A percentile compares a stretch with the other conserved stretches of the same genome.
Conservation (phyloP, 1,140 invertebrate species). For the Steinernema feltiae region DNA sequence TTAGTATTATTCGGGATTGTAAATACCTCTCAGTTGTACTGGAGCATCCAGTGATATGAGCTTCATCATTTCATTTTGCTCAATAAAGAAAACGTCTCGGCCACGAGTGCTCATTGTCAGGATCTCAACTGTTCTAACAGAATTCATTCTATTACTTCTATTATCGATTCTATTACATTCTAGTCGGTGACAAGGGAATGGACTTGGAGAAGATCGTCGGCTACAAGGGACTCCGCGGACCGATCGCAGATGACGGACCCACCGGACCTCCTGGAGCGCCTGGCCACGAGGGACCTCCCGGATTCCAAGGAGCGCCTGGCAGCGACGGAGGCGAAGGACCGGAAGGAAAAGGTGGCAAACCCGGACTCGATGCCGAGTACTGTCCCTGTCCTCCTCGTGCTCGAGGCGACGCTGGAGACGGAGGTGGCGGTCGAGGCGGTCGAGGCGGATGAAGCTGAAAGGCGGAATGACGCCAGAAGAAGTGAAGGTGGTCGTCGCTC, state of each 20-base stretch:
- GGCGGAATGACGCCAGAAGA: neutral
- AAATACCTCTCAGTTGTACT: no score
- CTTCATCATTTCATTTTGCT: no score
- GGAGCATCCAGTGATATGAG: no score
- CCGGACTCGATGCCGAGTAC: slow-evolving; percentile 39
- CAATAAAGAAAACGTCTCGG: no score
- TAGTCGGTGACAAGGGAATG: slow-evolving; percentile 2
- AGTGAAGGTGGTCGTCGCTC: neutral
- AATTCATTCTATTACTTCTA: no score
- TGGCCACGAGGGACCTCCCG: neutral
- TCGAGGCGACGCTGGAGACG: slow-evolving; percentile 9
- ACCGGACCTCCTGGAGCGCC: slow-evolving; percentile 12
- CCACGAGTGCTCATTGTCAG: no score
- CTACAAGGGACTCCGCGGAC: neutral
- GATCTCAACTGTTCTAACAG: no score
- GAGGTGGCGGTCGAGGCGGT: slow-evolving; percentile 8
- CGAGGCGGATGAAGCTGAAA: slow-evolving; percentile 22
- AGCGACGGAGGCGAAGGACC: neutral
- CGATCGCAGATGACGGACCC: neutral
- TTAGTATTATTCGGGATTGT: no score
- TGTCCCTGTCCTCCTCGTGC: slow-evolving; percentile 33
- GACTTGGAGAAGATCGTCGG: neutral
- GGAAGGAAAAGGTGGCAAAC: slow-evolving; percentile 1
- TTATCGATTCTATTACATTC: no score
- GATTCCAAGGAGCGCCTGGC: neutral